Conservation (phyloP, 37 sponge, comb jelly and placozoan species). For the Halichondria panicea region DNA sequence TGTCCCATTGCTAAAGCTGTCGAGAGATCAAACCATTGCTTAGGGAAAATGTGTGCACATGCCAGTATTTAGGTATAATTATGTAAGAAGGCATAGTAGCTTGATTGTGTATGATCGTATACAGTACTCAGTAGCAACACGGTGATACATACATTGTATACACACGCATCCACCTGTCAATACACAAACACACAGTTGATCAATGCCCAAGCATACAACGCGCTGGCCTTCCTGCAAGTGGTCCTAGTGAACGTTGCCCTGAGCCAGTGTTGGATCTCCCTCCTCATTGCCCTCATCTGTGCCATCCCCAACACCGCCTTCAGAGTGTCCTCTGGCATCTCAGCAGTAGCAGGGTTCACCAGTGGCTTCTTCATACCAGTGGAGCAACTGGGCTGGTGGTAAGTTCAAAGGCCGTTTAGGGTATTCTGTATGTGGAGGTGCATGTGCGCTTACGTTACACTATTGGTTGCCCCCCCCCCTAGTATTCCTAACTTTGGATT, state of each 20-base stretch:
- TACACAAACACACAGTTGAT: slow-evolving; percentile 44
- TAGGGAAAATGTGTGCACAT: too few species aligned
- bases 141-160: neutral
- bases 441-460: neutral
- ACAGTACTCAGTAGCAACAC: too few species aligned
- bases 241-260: slow-evolving; percentile 68
- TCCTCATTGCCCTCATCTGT: slow-evolving; percentile 71
- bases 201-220: slow-evolving; percentile 19
- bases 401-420: slow-evolving; percentile 5
- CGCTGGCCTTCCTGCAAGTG: slow-evolving; percentile 50
- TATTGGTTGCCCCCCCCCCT: neutral
- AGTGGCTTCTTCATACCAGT: slow-evolving; percentile 90
- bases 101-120: too few species aligned
- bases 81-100: too few species aligned
- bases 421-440: neutral
- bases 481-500: neutral
- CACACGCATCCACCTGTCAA: neutral
- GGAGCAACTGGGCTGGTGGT: slow-evolving; percentile 47
- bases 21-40: too few species aligned
- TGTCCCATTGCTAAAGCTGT: neutral
- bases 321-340: slow-evolving; percentile 72
- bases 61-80: too few species aligned
- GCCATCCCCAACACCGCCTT: slow-evolving; percentile 53
- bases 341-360: slow-evolving; percentile 83
- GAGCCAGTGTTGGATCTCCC: slow-evolving; percentile 85